These are phyloP conservation scores for Gordius sp. DNA, from an alignment of 2,888 invertebrate species.

Conservation along the genomic window DNA sequence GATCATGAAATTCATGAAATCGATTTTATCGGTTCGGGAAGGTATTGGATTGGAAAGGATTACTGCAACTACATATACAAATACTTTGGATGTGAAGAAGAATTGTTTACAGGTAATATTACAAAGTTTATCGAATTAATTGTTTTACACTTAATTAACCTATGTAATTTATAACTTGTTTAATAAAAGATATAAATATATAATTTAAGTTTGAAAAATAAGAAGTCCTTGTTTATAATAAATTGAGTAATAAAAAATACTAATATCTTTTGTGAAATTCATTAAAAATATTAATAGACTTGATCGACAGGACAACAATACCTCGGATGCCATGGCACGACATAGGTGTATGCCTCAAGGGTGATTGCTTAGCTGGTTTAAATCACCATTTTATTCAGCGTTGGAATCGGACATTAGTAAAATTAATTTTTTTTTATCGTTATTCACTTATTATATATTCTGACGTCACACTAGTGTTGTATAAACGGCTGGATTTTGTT, in stretches of 20 bases:
- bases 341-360: slow-evolving; percentile 53
- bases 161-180: too few relatives aligned
- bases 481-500: too few relatives aligned
- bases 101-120: slow-evolving; percentile 45
- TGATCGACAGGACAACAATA: slow-evolving; percentile 55
- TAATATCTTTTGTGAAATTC: too few relatives aligned
- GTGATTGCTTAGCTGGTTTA: slow-evolving; percentile 56
- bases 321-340: slow-evolving; percentile 96
- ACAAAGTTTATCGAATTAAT: too few relatives aligned
- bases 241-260: too few relatives aligned
- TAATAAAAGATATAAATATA: too few relatives aligned
- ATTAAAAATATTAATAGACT: slow-evolving; percentile 37
- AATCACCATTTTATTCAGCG: slow-evolving; percentile 76
- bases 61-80: slow-evolving; percentile 83
- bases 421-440: too few relatives aligned
- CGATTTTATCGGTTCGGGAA: slow-evolving; percentile 1
- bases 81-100: slow-evolving; percentile 62
- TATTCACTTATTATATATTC: too few relatives aligned
- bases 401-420: slow-evolving; percentile 73
- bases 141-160: too few relatives aligned
- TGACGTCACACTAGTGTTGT: too few relatives aligned
- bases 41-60: slow-evolving; percentile 41
- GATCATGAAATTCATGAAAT: neutral
- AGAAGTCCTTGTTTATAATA: too few relatives aligned
- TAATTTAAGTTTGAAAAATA: too few relatives aligned